phyloP scores from a whole-genome alignment of 2,113 vertebrate genomes.

The Terrapene triunguis region DNA sequence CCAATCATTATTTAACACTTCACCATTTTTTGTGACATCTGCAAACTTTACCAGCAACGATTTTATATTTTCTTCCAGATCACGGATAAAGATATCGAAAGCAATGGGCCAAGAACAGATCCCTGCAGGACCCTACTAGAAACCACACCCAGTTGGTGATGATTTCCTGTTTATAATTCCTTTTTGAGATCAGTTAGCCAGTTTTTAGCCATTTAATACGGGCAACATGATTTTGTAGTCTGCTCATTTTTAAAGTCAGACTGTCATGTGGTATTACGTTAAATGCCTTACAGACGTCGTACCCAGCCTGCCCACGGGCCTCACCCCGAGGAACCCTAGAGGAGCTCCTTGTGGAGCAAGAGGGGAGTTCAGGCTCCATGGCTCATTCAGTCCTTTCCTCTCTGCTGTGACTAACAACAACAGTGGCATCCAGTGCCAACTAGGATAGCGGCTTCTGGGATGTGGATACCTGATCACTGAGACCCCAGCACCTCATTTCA shows the following conservation, averaged over 20 bases:
- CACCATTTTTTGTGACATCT: not conserved
- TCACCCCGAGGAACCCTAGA: not conserved
- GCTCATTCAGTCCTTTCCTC: not conserved
- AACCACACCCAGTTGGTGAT: not conserved
- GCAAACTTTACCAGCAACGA: not conserved
- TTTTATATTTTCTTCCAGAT: not conserved
- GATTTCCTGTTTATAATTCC: not conserved
- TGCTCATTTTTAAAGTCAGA: not conserved
- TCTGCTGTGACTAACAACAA: not conserved
- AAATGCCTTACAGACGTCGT: not conserved
- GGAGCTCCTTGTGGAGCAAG: not conserved
- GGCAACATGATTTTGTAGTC: not conserved
- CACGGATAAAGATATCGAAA: not conserved
- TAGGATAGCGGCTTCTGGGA: not conserved
- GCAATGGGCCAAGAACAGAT: not conserved
- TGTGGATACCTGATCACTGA: not conserved
- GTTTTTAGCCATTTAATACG: not conserved
- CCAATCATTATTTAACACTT: not conserved
- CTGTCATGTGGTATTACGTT: not conserved
- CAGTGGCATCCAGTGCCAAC: not conserved
- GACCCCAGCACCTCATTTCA: not conserved
- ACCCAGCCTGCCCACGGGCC: not conserved
- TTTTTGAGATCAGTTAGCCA: not conserved
- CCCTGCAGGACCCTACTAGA: not conserved
- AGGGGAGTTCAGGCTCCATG: not conserved